Conservation (phyloP, 2,797 vertebrate species). For the Spheniscus humboldti region DNA sequence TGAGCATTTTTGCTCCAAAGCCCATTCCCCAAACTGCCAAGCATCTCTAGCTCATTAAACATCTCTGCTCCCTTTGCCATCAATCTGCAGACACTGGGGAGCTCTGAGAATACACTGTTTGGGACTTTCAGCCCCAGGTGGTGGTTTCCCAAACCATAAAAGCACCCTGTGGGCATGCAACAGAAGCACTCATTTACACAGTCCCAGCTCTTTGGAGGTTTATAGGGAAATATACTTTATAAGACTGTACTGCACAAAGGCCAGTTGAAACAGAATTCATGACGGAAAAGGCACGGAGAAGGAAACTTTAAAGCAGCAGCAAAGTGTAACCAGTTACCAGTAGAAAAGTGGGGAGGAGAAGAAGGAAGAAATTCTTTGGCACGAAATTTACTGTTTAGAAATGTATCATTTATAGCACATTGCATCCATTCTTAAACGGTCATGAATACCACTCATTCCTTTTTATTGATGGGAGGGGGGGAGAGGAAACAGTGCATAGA, state of each 20-base stretch:
- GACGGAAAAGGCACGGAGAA: neutral
- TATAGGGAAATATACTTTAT: neutral
- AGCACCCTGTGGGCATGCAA: neutral
- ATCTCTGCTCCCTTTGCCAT: neutral
- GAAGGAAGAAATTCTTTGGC: neutral
- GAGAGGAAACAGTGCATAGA: neutral
- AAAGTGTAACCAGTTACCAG: neutral
- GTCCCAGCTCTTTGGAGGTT: neutral
- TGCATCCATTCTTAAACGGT: neutral
- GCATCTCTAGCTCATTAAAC: neutral
- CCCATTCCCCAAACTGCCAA: neutral
- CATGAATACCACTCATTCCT: neutral
- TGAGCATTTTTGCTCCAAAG: neutral
- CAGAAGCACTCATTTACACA: neutral
- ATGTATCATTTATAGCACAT: neutral
- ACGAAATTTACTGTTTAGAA: neutral
- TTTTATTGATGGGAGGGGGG: neutral
- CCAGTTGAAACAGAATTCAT: neutral
- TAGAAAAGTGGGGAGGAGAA: neutral
- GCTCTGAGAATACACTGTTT: neutral
- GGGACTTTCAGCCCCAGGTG: neutral
- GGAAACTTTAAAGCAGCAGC: neutral
- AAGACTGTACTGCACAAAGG: neutral
- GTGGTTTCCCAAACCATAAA: neutral
- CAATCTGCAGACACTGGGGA: neutral